Evolutionary conservation across 2,113 vertebrate species (phyloP), one percentile per base, ranked within the genome.

Genomic region (Chaetodon auriga): DNA sequence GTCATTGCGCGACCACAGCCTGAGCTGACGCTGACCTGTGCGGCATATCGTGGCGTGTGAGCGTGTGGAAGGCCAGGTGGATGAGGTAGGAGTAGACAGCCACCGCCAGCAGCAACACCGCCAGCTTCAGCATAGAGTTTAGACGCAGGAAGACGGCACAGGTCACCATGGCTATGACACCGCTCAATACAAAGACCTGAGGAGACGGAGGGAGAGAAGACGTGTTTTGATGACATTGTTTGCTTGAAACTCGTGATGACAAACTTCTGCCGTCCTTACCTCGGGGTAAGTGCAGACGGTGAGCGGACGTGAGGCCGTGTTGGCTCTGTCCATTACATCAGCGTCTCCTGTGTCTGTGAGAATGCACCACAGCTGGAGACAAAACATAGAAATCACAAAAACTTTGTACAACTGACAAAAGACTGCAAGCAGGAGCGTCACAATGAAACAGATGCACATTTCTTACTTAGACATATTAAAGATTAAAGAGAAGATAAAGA

Each of bases 121-220:
- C 96, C 91, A 99, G 92, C 95, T 99, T 99, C 90, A 99, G 93
- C 79, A 98, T 95, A 0, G 97, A 99, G 94, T 98, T 99, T 8
- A 98, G 95, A 25, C 97, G 96, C 64, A 99, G 95, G 80, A 99
- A 99, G 1, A 99, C 98, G 0, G 98, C 98, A 84, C 98, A 99
- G 9, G 98, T 99, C 90, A 99, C 98, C 98, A 99, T 99, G 81
- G 98, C 97, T 82, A 99, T 92, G 53, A 99, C 97, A 1, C 96
- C 96, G 1, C 97, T 98, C 92, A 98, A 94, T 84, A 98, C 95
- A 12, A 99, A 99, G 91, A 98, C 96, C 97, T 99, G 75, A 55
- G 54, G 12, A 19, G 10, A 15, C 4, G 9, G 43, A 36, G 14
- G 12, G 12, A n/a, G 55, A 0, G 14, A 54, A 8, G 35, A 41